Percentiles rank a stretch among this genome's conserved stretches.
Evolutionary conservation across 2,888 invertebrate genomes (phyloP).

Genomic region (Megastigmus dorsalis): DNA sequence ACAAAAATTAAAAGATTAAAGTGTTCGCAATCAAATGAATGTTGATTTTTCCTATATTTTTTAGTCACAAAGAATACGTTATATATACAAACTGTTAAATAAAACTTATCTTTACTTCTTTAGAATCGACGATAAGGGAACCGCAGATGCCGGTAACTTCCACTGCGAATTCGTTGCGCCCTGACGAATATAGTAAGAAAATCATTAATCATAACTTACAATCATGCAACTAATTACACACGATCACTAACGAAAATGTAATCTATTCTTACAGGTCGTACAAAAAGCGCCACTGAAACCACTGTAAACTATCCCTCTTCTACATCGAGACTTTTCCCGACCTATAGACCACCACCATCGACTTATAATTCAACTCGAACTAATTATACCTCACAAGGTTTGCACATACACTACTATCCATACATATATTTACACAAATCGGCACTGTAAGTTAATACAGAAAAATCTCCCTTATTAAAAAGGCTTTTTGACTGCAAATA

Average conservation of each 20-base stretch:
- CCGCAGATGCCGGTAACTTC: slow-evolving; percentile 3
- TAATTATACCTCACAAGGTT: slow-evolving; percentile 30
- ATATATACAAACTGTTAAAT: background rate
- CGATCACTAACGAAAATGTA: background rate
- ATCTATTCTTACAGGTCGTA: slow-evolving; percentile 10
- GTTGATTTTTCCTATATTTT: too few species aligned
- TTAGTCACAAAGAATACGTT: too few species aligned
- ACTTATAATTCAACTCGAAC: background rate
- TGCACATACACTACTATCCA: too few species aligned
- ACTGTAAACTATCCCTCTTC: slow-evolving; percentile 37
- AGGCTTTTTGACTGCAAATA: too few species aligned
- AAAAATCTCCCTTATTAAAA: too few species aligned
- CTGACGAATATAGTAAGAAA: slow-evolving; percentile 27
- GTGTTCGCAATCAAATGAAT: too few species aligned
- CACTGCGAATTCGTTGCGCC: slow-evolving; percentile 13
- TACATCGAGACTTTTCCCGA: slow-evolving; percentile 27
- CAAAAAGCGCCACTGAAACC: slow-evolving; percentile 11
- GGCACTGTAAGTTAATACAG: too few species aligned
- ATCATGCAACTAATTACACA: background rate
- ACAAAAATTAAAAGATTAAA: too few species aligned
- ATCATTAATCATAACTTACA: too few species aligned
- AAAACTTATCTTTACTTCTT: background rate
- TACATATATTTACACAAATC: too few species aligned
- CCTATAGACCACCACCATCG: slow-evolving; percentile 25
- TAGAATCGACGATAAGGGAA: slow-evolving; percentile 28